Base-by-base conservation (phyloP, 2,888 invertebrate genomes). In the Tenthredo mesomela region DNA sequence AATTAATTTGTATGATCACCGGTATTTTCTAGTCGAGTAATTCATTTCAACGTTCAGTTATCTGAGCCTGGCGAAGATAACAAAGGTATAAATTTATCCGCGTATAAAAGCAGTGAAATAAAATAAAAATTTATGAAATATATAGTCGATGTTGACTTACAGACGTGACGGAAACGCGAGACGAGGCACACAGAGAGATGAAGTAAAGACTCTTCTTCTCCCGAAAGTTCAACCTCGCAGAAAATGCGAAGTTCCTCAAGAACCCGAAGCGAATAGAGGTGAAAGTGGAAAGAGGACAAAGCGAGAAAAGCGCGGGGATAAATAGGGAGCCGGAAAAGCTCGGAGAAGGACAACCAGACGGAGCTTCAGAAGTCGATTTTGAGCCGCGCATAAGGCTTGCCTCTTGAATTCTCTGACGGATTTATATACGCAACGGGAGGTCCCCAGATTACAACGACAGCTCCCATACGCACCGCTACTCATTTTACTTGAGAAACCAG, bases 351-450 rank as follows among this genome's bases (percentile, higher is more conserved):
- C 21, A 40, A 73, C 43, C 71, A 73, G 71, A 73, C 71, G 21
- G 10, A 43, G 0, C 71, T 73, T 73, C 71, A 73, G 43, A 73
- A 40, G 71, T 73, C 71, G 43, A 73, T 43, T 73, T 43, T 73
- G 71, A 73, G 2, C 29, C 4, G 33, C 15, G 33, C 33, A 18
- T 18, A 25, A 73, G 37, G 43, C 43, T 43, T 21, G n/a, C 71
- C 40, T 15, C 67, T 67, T 67, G 71, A 73, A 73, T n/a, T 73
- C 43, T 73, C 43, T 73, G n/a, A 37, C 25, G 71, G 40, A 43
- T 73, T 40, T 33, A 1, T 33, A 1, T 70, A 70, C 37, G 33
- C 37, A 37, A 70, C 18, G 70, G 37, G n/a, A 10, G 70, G 70
- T 37, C 18, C 37, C 37, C 10, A 43, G 37, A 73, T 25, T 25